Evolutionary conservation across 2,113 vertebrate species (phyloP).

Genomic region (Oreochromis aureus): DNA sequence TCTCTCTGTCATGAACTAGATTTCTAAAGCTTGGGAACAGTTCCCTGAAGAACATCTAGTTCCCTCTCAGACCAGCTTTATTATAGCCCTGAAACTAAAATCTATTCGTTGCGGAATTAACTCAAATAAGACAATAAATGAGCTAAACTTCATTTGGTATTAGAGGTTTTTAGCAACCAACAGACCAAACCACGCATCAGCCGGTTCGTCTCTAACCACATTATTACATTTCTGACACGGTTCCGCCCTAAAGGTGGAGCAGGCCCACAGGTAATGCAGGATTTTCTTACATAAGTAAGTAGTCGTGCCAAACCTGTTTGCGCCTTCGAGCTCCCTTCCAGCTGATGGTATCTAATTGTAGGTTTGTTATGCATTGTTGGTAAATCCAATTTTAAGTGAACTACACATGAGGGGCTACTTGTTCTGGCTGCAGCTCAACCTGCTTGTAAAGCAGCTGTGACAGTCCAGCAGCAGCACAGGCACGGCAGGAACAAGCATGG

Average conservation of each 20-base stretch:
- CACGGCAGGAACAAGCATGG: background rate
- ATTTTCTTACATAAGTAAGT: background rate
- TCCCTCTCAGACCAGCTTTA: background rate
- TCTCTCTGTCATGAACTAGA: accelerated
- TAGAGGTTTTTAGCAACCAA: background rate
- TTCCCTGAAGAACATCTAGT: background rate
- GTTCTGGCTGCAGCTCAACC: background rate
- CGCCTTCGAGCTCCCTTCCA: background rate
- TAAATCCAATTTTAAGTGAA: background rate
- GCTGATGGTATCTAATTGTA: background rate
- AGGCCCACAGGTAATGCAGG: background rate
- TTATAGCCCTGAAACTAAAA: background rate
- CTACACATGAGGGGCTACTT: background rate
- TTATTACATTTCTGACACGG: background rate
- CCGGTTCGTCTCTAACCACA: background rate
- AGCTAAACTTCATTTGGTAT: background rate
- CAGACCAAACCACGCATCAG: accelerated
- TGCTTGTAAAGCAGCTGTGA: background rate
- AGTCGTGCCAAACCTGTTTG: background rate
- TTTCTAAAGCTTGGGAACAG: background rate
- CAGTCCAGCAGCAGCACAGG: background rate
- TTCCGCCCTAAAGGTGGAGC: background rate
- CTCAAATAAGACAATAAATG: background rate
- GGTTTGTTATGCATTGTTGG: background rate
- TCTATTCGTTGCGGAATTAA: background rate